A percentile compares a stretch with the other conserved stretches of the same genome.
These are phyloP conservation scores for Melanerpes formicivorus DNA, from an alignment of 2,113 vertebrate genomes.

Conservation along the genomic window DNA sequence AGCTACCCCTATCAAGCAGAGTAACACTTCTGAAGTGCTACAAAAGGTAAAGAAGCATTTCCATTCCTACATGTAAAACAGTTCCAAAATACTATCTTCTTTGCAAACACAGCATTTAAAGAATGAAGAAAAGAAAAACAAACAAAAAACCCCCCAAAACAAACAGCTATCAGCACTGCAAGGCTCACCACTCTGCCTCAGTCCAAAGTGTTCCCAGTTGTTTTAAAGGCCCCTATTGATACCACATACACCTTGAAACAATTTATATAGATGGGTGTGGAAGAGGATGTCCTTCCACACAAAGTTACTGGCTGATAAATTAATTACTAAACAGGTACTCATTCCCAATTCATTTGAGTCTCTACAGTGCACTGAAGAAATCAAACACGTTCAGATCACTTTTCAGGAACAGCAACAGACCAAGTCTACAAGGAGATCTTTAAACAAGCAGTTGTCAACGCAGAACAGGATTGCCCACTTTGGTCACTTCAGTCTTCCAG, in stretches of 20 bases:
- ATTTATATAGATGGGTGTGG: neutral
- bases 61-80: neutral
- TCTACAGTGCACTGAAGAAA: neutral
- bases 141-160: no score
- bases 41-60: neutral
- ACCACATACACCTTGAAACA: fast-evolving
- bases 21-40: neutral
- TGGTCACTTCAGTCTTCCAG: neutral
- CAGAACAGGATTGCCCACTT: neutral
- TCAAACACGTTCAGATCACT: neutral
- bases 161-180: neutral
- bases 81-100: neutral
- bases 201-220: neutral
- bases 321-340: neutral
- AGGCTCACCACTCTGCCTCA: neutral
- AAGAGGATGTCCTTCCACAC: neutral
- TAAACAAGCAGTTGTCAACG: neutral
- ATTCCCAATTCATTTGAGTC: neutral
- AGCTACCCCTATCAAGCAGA: neutral
- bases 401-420: neutral
- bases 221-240: neutral
- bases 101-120: neutral
- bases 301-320: neutral
- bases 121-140: neutral
- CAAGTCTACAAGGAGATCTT: neutral